Percentiles rank a stretch among this genome's conserved stretches.
Conservation (phyloP, 1,140 invertebrate species). For the Nautilus pompilius region DNA sequence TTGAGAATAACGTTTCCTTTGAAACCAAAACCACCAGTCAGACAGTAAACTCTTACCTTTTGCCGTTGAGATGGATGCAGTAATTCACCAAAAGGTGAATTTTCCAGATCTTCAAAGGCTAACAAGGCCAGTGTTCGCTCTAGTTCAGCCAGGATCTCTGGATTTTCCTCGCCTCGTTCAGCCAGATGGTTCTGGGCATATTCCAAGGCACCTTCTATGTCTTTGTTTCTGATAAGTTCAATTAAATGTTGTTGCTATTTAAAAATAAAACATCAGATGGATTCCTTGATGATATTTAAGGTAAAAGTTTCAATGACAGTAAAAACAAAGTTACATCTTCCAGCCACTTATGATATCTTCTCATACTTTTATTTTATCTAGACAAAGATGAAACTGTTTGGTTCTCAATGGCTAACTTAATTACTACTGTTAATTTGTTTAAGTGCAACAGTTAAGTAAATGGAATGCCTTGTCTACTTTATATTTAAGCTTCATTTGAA, state of each 20-base stretch:
- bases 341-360: no score
- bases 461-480: no score
- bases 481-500: no score
- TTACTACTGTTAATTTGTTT: no score
- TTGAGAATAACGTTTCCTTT: no score
- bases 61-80: slow-evolving; percentile 63
- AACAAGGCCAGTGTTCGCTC: slow-evolving; percentile 85
- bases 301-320: no score
- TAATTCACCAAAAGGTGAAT: slow-evolving; percentile 91
- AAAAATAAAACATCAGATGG: slow-evolving; percentile 12
- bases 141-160: slow-evolving; percentile 61
- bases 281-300: neutral
- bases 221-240: slow-evolving; percentile 84
- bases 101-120: slow-evolving; percentile 94
- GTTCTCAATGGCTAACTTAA: no score
- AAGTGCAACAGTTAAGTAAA: no score
- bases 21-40: no score
- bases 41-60: slow-evolving; percentile 70
- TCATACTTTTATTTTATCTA: no score
- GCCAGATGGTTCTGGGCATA: slow-evolving; percentile 91
- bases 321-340: no score
- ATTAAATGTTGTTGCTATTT: slow-evolving; percentile 90
- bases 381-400: no score
- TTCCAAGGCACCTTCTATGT: slow-evolving; percentile 90
- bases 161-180: slow-evolving; percentile 87